Conservation (phyloP, 2,888 invertebrate genomes). For the Kuschelorhynchus macadamiae region DNA sequence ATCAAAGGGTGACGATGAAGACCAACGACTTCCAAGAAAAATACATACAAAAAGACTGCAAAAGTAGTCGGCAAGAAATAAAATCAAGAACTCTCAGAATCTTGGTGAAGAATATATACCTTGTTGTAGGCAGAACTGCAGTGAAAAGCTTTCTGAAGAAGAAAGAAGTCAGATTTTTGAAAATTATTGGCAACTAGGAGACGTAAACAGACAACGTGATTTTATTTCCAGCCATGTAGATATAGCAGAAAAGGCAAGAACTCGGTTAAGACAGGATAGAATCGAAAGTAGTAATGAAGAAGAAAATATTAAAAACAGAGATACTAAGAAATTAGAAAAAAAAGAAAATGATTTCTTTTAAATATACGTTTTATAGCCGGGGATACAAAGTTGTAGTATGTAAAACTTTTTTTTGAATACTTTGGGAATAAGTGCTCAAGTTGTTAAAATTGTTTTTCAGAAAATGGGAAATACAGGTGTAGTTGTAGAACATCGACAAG, state of each 20-base stretch:
- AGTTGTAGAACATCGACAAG: conserved; percentile 43
- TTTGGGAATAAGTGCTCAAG: conserved; percentile 23
- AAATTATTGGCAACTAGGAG: conserved; percentile 3
- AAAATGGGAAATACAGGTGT: conserved; percentile 27
- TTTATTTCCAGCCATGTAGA: not conserved
- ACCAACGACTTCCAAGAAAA: conserved; percentile 19
- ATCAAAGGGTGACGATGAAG: conserved; percentile 14
- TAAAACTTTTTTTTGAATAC: conserved; percentile 28
- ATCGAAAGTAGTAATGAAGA: not conserved
- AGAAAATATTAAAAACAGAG: not conserved
- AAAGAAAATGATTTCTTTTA: not conserved
- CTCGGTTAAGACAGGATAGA: not conserved
- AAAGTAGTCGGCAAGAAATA: not conserved
- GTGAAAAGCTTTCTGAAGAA: conserved; percentile 4
- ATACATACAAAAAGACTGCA: not conserved
- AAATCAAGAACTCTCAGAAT: not conserved
- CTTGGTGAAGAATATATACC: not conserved
- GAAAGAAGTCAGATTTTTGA: not conserved
- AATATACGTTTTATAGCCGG: not conserved
- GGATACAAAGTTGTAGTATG: not conserved
- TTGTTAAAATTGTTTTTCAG: conserved; percentile 29
- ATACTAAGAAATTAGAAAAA: conserved; percentile 4
- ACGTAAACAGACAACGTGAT: conserved; percentile 2
- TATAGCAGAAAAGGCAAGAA: conserved; percentile 6
- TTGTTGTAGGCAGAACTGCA: not conserved